These are phyloP conservation scores for Thalpophila matura DNA, from an alignment of 2,888 invertebrate species.

Conservation along the genomic window DNA sequence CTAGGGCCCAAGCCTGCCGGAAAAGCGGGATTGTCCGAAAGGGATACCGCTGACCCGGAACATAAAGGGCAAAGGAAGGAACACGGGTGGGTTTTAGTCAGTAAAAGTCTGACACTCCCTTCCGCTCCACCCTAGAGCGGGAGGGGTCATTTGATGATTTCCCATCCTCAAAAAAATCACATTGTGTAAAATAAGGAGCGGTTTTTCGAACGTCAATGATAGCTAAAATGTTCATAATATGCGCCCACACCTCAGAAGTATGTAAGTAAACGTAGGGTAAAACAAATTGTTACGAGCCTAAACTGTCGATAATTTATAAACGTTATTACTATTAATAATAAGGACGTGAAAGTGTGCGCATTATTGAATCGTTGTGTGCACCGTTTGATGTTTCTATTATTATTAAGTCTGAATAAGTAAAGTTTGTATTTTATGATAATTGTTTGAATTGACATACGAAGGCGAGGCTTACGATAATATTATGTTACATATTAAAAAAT, in stretches of 20 bases:
- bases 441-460: constrained; percentile 26
- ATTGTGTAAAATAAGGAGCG: not conserved
- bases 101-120: too few species aligned
- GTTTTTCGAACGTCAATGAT: constrained; percentile 4
- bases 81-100: too few species aligned
- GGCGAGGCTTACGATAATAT: constrained; percentile 16
- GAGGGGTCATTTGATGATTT: too few species aligned
- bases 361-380: constrained; percentile 32
- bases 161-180: too few species aligned
- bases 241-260: constrained; percentile 15
- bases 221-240: constrained; percentile 10
- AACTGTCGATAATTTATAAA: constrained; percentile 43
- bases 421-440: constrained; percentile 25
- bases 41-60: too few species aligned
- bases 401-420: constrained; percentile 29
- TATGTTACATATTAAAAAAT: too few species aligned
- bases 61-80: too few species aligned
- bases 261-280: constrained; percentile 21
- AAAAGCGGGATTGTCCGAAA: too few species aligned
- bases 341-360: constrained; percentile 34
- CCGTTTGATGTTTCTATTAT: constrained; percentile 50
- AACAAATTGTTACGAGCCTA: constrained; percentile 28
- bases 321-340: constrained; percentile 33
- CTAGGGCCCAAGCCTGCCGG: too few species aligned
- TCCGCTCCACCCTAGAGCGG: too few species aligned